phyloP scores from a whole-genome alignment of 2,113 vertebrate species.

The Muscicapa adusta region DNA sequence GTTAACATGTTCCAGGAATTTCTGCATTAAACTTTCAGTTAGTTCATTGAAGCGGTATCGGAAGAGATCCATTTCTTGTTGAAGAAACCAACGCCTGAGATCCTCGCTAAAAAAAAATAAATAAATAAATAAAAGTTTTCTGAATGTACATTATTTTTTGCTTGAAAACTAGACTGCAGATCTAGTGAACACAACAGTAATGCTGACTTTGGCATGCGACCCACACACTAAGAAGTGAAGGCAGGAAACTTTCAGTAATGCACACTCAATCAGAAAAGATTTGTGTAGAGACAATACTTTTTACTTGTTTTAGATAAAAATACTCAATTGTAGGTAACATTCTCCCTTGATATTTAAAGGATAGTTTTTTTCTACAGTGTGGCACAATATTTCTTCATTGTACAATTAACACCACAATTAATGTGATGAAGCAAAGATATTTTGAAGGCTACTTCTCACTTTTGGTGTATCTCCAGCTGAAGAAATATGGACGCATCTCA shows the following conservation, averaged over 20 bases:
- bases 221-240: not conserved
- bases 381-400: not conserved
- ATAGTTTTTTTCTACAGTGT: not conserved
- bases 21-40: slow-evolving; percentile 64
- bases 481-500: not conserved
- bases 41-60: slow-evolving; percentile 85
- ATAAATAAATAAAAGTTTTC: not conserved
- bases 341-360: not conserved
- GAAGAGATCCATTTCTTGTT: slow-evolving; percentile 96
- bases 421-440: not conserved
- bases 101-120: slow-evolving; percentile 82
- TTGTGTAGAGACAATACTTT: not conserved
- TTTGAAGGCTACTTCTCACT: not conserved
- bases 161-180: not conserved
- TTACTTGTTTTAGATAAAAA: not conserved
- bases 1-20: slow-evolving; percentile 84
- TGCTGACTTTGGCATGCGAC: not conserved
- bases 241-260: not conserved
- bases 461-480: not conserved
- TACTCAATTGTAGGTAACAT: not conserved
- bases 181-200: not conserved
- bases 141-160: not conserved
- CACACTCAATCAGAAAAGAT: not conserved
- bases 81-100: slow-evolving; percentile 96
- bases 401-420: not conserved